Evolutionary conservation across 2,888 invertebrate species (phyloP).

Genomic region (Bhutanitis thaidina): DNA sequence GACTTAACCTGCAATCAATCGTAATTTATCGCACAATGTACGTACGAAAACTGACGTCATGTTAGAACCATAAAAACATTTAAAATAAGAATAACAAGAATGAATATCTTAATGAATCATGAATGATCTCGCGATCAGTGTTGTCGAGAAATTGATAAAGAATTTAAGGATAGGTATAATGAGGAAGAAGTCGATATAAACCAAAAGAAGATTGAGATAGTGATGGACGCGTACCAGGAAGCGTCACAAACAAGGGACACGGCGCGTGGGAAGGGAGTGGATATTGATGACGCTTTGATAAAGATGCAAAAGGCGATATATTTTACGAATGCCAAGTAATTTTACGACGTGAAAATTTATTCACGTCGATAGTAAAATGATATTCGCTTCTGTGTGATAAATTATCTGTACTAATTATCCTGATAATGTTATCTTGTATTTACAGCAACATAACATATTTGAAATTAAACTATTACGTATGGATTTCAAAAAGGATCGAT

Average conservation of each 20-base stretch:
- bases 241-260: not conserved
- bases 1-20: too few relatives aligned
- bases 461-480: too few relatives aligned
- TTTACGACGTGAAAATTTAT: slow-evolving; percentile 3
- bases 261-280: not conserved
- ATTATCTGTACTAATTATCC: too few relatives aligned
- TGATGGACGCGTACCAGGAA: slow-evolving; percentile 1
- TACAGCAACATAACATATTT: too few relatives aligned
- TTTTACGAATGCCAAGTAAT: slow-evolving; percentile 6
- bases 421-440: too few relatives aligned
- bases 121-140: slow-evolving; percentile 21
- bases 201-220: not conserved
- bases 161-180: not conserved
- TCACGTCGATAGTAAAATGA: slow-evolving; percentile 1
- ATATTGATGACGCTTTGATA: slow-evolving; percentile 12
- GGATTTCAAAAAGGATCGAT: too few relatives aligned
- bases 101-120: not conserved
- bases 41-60: too few relatives aligned
- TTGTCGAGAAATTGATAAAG: slow-evolving; percentile 13
- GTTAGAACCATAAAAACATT: too few relatives aligned
- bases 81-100: too few relatives aligned
- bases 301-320: slow-evolving; percentile 4
- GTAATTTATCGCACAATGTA: too few relatives aligned
- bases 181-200: not conserved
- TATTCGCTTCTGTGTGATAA: not conserved